These are phyloP conservation scores for Trididemnum miniatum DNA, from an alignment of 23 tunicate species.

Conservation along the genomic window DNA sequence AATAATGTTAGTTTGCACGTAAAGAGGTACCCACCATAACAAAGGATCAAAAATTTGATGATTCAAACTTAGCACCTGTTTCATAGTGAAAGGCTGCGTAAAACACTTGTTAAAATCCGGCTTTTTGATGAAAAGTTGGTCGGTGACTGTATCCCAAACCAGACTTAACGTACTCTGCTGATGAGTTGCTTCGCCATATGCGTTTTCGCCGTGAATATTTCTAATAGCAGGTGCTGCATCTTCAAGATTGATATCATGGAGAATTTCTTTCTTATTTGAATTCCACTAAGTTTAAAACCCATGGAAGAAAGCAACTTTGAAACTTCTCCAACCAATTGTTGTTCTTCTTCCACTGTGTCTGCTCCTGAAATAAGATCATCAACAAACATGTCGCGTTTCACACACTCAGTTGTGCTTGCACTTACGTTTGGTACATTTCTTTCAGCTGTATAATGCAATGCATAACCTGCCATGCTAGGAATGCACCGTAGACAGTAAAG, in stretches of 20 bases:
- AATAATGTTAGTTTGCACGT: background rate
- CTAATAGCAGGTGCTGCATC: slow-evolving; percentile 5
- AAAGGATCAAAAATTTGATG: slow-evolving; percentile 17
- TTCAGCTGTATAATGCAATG: slow-evolving; percentile 1
- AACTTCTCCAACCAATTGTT: background rate
- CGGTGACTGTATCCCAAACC: slow-evolving; percentile 1
- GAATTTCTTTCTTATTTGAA: background rate
- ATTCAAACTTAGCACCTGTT: background rate
- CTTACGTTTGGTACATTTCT: background rate
- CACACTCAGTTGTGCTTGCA: background rate
- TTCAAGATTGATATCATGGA: background rate
- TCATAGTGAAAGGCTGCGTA: background rate
- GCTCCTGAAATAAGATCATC: slow-evolving; percentile 3
- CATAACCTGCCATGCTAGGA: background rate
- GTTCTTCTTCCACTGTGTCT: background rate
- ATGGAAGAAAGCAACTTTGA: background rate
- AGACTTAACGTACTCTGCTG: background rate
- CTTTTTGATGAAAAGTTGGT: background rate
- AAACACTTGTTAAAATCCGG: background rate
- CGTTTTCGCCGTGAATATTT: background rate
- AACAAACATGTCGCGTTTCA: background rate
- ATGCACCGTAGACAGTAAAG: background rate
- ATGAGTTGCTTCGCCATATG: background rate
- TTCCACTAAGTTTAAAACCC: background rate
- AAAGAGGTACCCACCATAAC: background rate